Evolutionary conservation across 1,140 invertebrate genomes (phyloP).

Genomic region (Macrobrachium rosenbergii): DNA sequence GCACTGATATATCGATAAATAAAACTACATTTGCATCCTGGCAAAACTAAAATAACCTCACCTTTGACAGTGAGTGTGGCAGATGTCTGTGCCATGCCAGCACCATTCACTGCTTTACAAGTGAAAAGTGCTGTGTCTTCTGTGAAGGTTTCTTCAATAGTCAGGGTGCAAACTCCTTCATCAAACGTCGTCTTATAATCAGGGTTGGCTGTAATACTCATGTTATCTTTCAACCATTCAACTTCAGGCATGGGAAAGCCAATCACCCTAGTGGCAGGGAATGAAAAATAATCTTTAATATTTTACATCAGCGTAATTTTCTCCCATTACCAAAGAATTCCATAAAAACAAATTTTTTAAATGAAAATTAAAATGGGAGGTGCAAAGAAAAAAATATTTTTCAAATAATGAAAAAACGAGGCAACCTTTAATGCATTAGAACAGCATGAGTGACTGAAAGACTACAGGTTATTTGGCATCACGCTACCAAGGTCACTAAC

Average conservation of each 20-base stretch:
- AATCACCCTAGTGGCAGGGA: conserved; percentile 71
- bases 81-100: conserved; percentile 80
- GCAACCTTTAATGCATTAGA: conserved; percentile 41
- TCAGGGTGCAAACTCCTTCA: conserved; percentile 76
- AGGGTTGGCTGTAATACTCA: conserved; percentile 78
- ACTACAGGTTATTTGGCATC: too few relatives aligned
- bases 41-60: conserved; percentile 62
- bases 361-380: neutral
- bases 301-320: too few relatives aligned
- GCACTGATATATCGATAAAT: neutral
- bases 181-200: conserved; percentile 76
- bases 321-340: neutral
- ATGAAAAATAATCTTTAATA: too few relatives aligned
- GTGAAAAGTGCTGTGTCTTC: conserved; percentile 87
- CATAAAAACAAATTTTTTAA: neutral
- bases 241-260: conserved; percentile 76
- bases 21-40: neutral
- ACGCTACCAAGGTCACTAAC: too few relatives aligned
- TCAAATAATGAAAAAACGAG: neutral
- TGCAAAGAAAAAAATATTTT: conserved; percentile 17
- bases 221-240: conserved; percentile 81
- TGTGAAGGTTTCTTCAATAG: conserved; percentile 84
- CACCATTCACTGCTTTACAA: conserved; percentile 79
- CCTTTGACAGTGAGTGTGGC: conserved; percentile 84
- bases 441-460: neutral